Percentiles rank a stretch among this genome's conserved stretches.
Conservation (phyloP, 2,888 invertebrate genomes). For the Xanthia icteritia region DNA sequence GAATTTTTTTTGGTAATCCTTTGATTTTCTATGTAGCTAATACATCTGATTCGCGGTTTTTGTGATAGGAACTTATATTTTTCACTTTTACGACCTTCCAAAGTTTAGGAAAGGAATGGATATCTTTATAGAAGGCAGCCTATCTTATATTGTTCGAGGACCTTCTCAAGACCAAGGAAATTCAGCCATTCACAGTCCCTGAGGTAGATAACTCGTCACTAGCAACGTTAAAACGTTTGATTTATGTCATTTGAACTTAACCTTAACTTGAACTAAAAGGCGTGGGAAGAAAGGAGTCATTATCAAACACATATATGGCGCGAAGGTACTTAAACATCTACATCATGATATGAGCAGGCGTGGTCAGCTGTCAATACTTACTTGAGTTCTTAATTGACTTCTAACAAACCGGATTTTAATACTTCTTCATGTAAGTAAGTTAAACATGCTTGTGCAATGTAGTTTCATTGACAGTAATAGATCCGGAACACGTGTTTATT, state of each 20-base stretch:
- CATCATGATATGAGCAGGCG: background rate
- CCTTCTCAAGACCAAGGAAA: background rate
- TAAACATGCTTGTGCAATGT: background rate
- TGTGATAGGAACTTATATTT: background rate
- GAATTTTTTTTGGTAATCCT: background rate
- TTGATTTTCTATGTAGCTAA: background rate
- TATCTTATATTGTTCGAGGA: background rate
- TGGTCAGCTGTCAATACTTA: constrained; percentile 25
- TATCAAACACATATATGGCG: constrained; percentile 24
- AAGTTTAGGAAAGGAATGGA: background rate
- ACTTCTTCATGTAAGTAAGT: background rate
- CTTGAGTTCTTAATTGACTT: constrained; percentile 19
- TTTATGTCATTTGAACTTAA: constrained; percentile 38
- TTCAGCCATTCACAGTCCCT: background rate
- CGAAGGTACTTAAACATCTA: constrained; percentile 17
- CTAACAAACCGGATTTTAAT: constrained; percentile 1
- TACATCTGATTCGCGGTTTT: background rate
- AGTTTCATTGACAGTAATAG: background rate
- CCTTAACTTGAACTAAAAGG: constrained; percentile 4
- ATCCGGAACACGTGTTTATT: background rate
- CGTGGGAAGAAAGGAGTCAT: constrained; percentile 32
- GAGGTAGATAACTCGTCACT: background rate
- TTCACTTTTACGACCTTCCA: no score
- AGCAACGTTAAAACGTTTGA: background rate
- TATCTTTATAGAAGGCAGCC: background rate